Base-by-base conservation (phyloP, 2,113 vertebrate species). In the Nyctereutes procyonoides region DNA sequence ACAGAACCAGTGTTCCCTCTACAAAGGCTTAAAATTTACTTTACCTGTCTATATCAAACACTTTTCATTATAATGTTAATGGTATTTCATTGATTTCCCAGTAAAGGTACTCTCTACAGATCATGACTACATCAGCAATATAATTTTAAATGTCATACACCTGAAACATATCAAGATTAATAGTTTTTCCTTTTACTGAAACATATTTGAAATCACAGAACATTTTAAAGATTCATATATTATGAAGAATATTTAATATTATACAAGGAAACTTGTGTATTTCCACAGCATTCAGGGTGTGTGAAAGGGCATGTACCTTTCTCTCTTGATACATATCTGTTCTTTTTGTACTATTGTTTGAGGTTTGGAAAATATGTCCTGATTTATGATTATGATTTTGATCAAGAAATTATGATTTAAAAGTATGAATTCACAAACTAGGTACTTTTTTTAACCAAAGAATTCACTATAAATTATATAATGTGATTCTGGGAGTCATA, bases 21-120 rank as follows among this genome's bases (percentile, higher is more conserved):
- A 53, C 73, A 96, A 82, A 87, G 38, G 67, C 38, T 80, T 28
- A 60, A 48, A 26, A 30, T 93, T 92, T 92, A 8, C 85, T 82
- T 95, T 85, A 48, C 84, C 91, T 97, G 28, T 97, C 60, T 95
- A 1, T 71, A 86, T 43, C 55, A 92, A 89, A 30, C 35, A 94
- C 88, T 95, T 94, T 94, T 92, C 79, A 81, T 82, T 92, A 48
- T 79, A 95, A 98, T 62, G 32, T 94, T 90, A 87, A 90, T 95
- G 67, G 17, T 67, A 83, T 94, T 90, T 92, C 28, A 65, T 69
- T 74, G 67, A 89, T 48, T 95, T 91, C 53, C 51, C n/a, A 30
- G 83, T 38, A 82, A 88, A 95, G 48, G 5, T 63, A 86, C 53
- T 93, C 82, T 97, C 55, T 94, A 60, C 28, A 90, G 80, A 92